A percentile compares a stretch with the other conserved stretches of the same genome.
These are phyloP conservation scores for Eulacestoma nigropectus DNA, from an alignment of 2,113 vertebrate species.

Conservation along the genomic window DNA sequence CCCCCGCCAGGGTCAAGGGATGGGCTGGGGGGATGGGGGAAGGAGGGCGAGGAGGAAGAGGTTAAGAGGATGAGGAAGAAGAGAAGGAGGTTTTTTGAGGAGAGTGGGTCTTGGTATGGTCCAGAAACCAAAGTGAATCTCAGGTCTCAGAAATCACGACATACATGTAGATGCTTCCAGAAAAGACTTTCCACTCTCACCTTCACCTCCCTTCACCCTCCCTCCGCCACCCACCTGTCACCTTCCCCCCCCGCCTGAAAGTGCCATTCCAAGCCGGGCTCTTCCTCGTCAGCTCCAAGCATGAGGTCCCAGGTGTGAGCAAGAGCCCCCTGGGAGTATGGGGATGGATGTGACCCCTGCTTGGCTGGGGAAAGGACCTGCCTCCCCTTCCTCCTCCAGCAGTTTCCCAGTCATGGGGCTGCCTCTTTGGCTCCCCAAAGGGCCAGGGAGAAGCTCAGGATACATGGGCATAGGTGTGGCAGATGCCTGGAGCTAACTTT, in stretches of 20 bases:
- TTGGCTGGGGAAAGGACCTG: neutral
- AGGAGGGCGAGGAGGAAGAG: neutral
- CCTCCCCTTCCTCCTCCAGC: constrained; percentile 38
- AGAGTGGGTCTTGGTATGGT: constrained; percentile 59
- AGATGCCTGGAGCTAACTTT: neutral
- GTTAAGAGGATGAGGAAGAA: constrained; percentile 20
- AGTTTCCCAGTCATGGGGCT: neutral
- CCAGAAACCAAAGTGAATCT: constrained; percentile 64
- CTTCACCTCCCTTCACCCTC: constrained; percentile 63
- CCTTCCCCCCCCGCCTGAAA: constrained; percentile 21
- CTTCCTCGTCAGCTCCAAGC: neutral
- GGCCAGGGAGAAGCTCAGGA: neutral
- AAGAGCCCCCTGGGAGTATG: neutral
- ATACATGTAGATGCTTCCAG: constrained; percentile 52
- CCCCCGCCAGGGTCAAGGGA: neutral
- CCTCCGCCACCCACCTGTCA: constrained; percentile 38
- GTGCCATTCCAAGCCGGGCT: neutral
- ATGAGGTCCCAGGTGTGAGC: neutral
- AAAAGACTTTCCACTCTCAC: constrained; percentile 49
- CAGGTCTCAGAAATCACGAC: constrained; percentile 56
- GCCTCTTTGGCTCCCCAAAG: neutral
- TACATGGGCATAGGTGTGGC: neutral
- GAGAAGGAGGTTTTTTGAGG: constrained; percentile 20
- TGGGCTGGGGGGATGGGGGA: neutral
- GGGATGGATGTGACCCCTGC: neutral